Base-by-base conservation (phyloP, 2,113 vertebrate species). In the Acrocephalus arundinaceus region DNA sequence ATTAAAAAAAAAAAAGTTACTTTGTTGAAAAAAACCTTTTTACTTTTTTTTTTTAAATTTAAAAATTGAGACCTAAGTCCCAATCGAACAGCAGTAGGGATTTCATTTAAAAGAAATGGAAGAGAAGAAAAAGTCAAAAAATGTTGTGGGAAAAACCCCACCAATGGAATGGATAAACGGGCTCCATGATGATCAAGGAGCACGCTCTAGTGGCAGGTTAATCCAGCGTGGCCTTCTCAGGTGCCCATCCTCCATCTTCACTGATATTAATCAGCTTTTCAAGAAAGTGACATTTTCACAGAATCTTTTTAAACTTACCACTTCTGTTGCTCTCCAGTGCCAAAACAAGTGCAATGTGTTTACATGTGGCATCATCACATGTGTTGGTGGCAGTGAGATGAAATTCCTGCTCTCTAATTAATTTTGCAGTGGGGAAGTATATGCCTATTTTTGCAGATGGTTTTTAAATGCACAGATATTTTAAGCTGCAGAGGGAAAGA, bases 341-440 rank as follows among this genome's bases (percentile, higher is more conserved):
- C 78, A 71, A 74, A 74, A 28, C 14, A 48, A 80, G 58, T 23
- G 33, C 31, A 19, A 2, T 57, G 19, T 25, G 30, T 92, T 77
- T 88, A 78, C 39, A 3, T 7, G 23, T 30, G 52, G 58, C 59
- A 63, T 84, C 55, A 5, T 66, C 35, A 9, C 27, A 6, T 27
- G 24, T 35, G 16, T 15, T 52, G 46, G 49, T 61, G 48, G 51
- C 31, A 51, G 75, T 13, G 43, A 37, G 83, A 74, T 96, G 61
- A 79, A 87, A 88, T 63, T 63, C 55, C 52, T 62, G 39, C 92
- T 88, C 79, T 52, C 65, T 70, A 71, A 77, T 93, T 68, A 72
- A 75, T 90, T 89, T 86, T 75, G 79, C 84, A 90, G 46, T 41
- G 45, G 62, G 51, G 37, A 80, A 76, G n/a, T 55, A 25, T 19